These are phyloP conservation scores for Phengaris arion DNA, from an alignment of 2,888 invertebrate genomes.

Conservation along the genomic window DNA sequence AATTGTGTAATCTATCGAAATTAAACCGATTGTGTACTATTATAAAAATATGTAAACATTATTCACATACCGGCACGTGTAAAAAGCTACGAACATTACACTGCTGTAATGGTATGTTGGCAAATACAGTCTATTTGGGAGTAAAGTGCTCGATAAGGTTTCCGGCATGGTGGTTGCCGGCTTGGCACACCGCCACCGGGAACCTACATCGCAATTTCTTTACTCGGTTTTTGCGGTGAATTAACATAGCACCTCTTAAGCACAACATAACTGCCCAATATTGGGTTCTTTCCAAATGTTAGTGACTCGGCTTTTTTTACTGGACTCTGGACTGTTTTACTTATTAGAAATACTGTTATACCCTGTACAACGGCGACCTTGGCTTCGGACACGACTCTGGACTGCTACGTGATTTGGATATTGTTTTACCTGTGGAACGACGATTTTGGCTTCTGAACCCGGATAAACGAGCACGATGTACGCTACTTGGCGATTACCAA, in stretches of 20 bases:
- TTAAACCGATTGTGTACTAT: background rate
- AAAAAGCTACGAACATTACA: background rate
- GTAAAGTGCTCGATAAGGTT: slow-evolving; percentile 40
- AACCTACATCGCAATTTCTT: slow-evolving; percentile 37
- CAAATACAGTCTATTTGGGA: slow-evolving; percentile 39
- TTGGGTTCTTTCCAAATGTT: slow-evolving; percentile 6
- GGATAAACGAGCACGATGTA: no score
- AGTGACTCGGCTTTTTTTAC: background rate
- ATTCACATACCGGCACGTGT: background rate
- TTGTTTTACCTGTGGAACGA: no score
- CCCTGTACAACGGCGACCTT: no score
- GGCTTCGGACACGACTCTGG: no score
- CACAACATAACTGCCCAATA: slow-evolving; percentile 26
- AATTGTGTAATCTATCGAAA: background rate
- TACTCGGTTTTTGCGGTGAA: slow-evolving; percentile 30
- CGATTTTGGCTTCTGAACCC: no score
- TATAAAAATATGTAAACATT: background rate
- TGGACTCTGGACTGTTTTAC: background rate
- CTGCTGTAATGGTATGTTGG: slow-evolving; percentile 33
- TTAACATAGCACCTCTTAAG: slow-evolving; percentile 29
- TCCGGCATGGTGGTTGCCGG: slow-evolving; percentile 39
- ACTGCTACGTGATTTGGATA: no score
- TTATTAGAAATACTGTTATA: no score
- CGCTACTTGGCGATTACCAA: no score
- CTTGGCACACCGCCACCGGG: slow-evolving; percentile 40